Percentiles rank a stretch among this genome's conserved stretches.
phyloP scores from a whole-genome alignment of 1,140 invertebrate species.

The Dreissena rostriformis region DNA sequence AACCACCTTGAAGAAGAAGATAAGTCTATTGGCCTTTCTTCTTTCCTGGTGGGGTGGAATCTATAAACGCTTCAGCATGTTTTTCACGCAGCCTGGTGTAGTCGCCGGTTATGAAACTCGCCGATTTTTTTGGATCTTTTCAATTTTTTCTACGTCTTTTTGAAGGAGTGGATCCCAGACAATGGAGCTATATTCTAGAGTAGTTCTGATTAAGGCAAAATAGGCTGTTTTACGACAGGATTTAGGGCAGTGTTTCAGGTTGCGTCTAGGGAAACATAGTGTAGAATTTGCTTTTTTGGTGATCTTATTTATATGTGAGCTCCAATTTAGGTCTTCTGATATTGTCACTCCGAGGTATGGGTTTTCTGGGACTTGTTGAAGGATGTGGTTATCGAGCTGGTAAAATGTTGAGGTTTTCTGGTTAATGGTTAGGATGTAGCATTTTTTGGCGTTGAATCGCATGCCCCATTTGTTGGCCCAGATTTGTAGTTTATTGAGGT shows the following conservation, averaged over 20 bases:
- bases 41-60: background rate
- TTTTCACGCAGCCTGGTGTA: slow-evolving; percentile 8
- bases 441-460: slow-evolving; percentile 55
- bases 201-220: slow-evolving; percentile 7
- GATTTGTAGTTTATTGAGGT: background rate
- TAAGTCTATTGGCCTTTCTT: slow-evolving; percentile 22
- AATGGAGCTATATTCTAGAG: background rate
- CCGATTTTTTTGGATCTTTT: slow-evolving; percentile 24
- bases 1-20: slow-evolving; percentile 30
- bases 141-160: slow-evolving; percentile 8
- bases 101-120: slow-evolving; percentile 12
- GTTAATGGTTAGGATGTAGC: slow-evolving; percentile 52
- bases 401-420: slow-evolving; percentile 25
- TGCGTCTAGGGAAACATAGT: background rate
- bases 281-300: slow-evolving; percentile 33
- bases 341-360: slow-evolving; percentile 32
- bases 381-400: slow-evolving; percentile 48
- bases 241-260: slow-evolving; percentile 26
- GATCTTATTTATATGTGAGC: slow-evolving; percentile 18
- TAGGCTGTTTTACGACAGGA: slow-evolving; percentile 25
- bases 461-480: slow-evolving; percentile 32
- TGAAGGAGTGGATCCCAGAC: slow-evolving; percentile 13
- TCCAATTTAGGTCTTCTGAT: slow-evolving; percentile 18
- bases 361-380: slow-evolving; percentile 50
- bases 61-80: background rate